Evolutionary conservation across 2,113 vertebrate species (phyloP).

Genomic region (Pachycephala philippinensis): DNA sequence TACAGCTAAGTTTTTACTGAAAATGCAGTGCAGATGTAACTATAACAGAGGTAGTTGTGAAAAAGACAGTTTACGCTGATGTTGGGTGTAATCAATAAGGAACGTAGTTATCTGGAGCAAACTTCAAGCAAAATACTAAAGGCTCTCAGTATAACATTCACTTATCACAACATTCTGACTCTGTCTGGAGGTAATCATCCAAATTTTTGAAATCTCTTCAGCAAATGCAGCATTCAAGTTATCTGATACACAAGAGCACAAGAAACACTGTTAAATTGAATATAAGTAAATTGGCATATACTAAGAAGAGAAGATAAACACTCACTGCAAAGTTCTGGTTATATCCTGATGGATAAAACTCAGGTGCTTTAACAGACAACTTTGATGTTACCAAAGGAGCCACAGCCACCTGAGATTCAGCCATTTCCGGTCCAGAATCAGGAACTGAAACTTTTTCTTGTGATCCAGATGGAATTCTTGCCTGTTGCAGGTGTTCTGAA

Average conservation of each 20-base stretch:
- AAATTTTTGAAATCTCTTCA: not conserved
- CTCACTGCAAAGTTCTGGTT: conserved; percentile 70
- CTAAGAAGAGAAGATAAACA: not conserved
- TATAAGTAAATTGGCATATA: not conserved
- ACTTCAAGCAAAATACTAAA: not conserved
- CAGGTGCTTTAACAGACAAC: conserved; percentile 87
- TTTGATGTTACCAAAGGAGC: conserved; percentile 77
- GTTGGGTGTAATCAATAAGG: not conserved
- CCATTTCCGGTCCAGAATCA: conserved; percentile 58
- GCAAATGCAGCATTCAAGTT: not conserved
- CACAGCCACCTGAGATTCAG: conserved; percentile 66
- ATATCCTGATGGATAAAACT: conserved; percentile 86
- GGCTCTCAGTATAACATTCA: not conserved
- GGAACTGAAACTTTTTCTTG: conserved; percentile 60
- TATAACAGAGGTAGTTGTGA: not conserved
- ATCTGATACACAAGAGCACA: not conserved
- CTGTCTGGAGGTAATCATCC: not conserved
- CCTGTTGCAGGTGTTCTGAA: conserved; percentile 61
- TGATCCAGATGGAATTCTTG: conserved; percentile 50
- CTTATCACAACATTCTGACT: not conserved
- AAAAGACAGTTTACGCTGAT: not conserved
- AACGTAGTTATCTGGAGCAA: not conserved
- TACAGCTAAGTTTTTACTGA: not conserved
- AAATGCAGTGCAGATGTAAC: not conserved
- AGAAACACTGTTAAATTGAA: not conserved